A percentile compares a stretch with the other conserved stretches of the same genome.
phyloP scores from a whole-genome alignment of 2,797 vertebrate genomes.

The Pantherophis alleghaniensis region DNA sequence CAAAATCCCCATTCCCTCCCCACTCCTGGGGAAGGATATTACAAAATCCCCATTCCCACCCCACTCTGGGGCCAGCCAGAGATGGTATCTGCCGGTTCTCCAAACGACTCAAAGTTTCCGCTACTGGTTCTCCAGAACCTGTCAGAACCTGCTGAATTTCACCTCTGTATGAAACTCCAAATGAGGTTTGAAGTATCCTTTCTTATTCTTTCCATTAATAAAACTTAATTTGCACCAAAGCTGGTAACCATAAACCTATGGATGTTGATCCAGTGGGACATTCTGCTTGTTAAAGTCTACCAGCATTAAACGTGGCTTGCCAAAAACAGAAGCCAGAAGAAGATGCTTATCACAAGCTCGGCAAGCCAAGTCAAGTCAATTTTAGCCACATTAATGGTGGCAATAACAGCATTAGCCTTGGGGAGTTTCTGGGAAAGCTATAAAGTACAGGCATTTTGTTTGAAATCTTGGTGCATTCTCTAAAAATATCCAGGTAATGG shows the following conservation, averaged over 20 bases:
- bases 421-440: background rate
- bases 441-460: background rate
- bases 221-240: background rate
- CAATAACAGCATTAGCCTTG: background rate
- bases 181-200: background rate
- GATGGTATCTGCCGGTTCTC: no score
- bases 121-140: no score
- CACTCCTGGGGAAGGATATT: no score
- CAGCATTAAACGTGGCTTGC: background rate
- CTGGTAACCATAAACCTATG: background rate
- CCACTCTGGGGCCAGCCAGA: no score
- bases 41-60: no score
- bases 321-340: background rate
- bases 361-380: background rate
- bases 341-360: background rate
- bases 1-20: no score
- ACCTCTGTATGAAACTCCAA: background rate
- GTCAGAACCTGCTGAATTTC: no score
- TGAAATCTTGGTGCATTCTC: background rate
- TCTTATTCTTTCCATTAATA: background rate
- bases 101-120: no score
- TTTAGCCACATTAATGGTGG: background rate
- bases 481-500: background rate
- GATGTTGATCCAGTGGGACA: background rate
- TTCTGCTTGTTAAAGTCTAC: background rate